phyloP scores from a whole-genome alignment of 1,140 invertebrate genomes.

The Euglossa dilemma region DNA sequence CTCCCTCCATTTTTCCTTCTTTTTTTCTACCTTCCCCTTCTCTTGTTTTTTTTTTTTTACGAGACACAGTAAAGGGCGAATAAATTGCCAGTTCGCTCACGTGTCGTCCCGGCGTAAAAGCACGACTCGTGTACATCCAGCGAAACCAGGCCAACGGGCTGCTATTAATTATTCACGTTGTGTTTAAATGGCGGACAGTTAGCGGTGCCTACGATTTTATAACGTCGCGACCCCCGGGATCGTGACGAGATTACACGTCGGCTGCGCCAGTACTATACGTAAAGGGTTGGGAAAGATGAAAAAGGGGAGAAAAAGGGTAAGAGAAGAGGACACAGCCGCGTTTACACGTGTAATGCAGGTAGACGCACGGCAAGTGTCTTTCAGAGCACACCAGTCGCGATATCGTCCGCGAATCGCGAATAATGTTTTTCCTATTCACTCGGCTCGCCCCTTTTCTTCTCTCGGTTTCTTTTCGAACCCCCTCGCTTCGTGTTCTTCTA shows the following conservation, averaged over 20 bases:
- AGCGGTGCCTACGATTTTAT: slow-evolving; percentile 62
- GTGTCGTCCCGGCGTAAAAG: slow-evolving; percentile 72
- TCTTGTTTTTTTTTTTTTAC: background rate
- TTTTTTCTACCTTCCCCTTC: too few relatives aligned
- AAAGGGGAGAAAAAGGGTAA: background rate
- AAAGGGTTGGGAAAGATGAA: background rate
- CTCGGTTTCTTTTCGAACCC: accelerated
- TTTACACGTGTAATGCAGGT: background rate
- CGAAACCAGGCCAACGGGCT: slow-evolving; percentile 56
- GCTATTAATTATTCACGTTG: slow-evolving; percentile 69
- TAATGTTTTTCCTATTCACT: background rate
- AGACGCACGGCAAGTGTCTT: background rate
- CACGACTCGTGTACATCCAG: slow-evolving; percentile 40
- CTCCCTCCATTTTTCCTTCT: background rate
- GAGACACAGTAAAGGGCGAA: slow-evolving; percentile 55
- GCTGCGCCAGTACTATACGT: slow-evolving; percentile 30
- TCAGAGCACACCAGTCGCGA: background rate
- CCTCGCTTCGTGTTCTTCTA: too few relatives aligned
- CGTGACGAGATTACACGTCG: slow-evolving; percentile 58
- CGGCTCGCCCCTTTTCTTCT: background rate
- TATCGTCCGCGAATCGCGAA: background rate
- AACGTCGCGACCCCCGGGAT: slow-evolving; percentile 53
- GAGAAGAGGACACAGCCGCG: background rate
- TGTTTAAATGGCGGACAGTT: slow-evolving; percentile 57
- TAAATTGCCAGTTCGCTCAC: slow-evolving; percentile 75